Conservation (phyloP, 64 coral and sea anemone genomes). For the Dendrophyllia cribrosa region DNA sequence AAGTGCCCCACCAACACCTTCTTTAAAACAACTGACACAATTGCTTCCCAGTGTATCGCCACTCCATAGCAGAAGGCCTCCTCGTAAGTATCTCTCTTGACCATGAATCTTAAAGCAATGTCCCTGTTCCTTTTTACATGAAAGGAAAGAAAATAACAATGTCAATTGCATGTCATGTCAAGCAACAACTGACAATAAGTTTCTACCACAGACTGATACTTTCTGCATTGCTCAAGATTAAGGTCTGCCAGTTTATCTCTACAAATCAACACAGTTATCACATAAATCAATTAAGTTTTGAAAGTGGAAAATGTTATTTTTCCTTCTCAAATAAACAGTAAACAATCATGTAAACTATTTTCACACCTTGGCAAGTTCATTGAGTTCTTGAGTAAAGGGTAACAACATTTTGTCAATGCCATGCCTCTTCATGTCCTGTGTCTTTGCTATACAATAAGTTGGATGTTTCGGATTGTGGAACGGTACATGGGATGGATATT, state of each 20-base stretch:
- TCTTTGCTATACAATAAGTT: slow-evolving; percentile 8
- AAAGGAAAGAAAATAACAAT: neutral
- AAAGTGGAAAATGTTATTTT: neutral
- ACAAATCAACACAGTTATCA: slow-evolving; percentile 11
- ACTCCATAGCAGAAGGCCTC: slow-evolving; percentile 30
- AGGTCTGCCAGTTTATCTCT: neutral
- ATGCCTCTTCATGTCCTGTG: slow-evolving; percentile 40
- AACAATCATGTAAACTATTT: neutral
- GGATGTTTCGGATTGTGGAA: neutral
- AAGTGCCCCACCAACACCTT: slow-evolving; percentile 39
- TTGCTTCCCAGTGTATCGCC: slow-evolving; percentile 46
- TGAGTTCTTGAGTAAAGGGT: slow-evolving; percentile 31
- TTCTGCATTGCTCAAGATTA: neutral
- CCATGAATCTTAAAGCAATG: slow-evolving; percentile 47
- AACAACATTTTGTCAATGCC: slow-evolving; percentile 57
- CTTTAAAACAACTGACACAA: slow-evolving; percentile 47
- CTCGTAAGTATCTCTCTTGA: slow-evolving; percentile 8
- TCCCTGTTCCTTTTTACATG: neutral
- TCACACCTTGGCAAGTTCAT: slow-evolving; percentile 19
- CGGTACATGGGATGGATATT: slow-evolving; percentile 26
- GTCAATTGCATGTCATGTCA: neutral
- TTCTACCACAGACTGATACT: no score
- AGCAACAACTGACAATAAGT: no score
- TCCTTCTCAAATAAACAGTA: neutral
- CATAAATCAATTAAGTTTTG: slow-evolving; percentile 2